phyloP scores from a whole-genome alignment of 2,888 invertebrate genomes.

The Alloplasta piceator region DNA sequence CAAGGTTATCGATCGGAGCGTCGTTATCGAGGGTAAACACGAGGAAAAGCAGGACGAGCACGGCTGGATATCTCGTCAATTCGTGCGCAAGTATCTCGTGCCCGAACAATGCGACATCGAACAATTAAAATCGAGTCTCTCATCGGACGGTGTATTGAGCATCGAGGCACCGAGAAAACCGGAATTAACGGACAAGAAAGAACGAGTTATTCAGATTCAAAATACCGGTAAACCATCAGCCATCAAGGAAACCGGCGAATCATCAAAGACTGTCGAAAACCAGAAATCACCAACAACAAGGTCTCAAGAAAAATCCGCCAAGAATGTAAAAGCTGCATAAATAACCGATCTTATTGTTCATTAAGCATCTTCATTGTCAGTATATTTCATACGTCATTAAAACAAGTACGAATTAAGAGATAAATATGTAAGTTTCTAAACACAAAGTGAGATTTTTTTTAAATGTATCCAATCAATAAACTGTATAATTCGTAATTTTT shows the following conservation, averaged over 20 bases:
- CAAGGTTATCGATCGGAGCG: conserved; percentile 89
- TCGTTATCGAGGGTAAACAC: conserved; percentile 91
- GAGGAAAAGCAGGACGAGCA: conserved; percentile 91
- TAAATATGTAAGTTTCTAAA: too few relatives aligned
- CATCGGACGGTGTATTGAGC: conserved; percentile 92
- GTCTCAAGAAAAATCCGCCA: conserved; percentile 60
- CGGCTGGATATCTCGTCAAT: conserved; percentile 92
- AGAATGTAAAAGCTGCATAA: conserved; percentile 72
- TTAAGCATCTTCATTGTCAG: too few relatives aligned
- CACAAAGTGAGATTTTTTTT: too few relatives aligned
- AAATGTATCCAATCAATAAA: too few relatives aligned
- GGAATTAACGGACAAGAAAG: conserved; percentile 71
- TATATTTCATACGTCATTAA: too few relatives aligned
- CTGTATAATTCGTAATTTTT: too few relatives aligned
- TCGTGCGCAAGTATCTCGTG: conserved; percentile 88
- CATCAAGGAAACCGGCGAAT: conserved; percentile 18
- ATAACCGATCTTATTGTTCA: conserved; percentile 13
- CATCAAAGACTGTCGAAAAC: conserved; percentile 47
- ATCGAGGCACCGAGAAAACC: conserved; percentile 89
- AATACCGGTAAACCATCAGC: conserved; percentile 76
- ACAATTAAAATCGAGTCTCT: conserved; percentile 89
- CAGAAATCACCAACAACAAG: conserved; percentile 36
- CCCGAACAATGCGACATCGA: conserved; percentile 87
- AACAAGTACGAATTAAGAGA: too few relatives aligned
- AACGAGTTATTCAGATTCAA: conserved; percentile 75